Base-by-base conservation (phyloP, 2,113 vertebrate species). In the Rhineura floridana region DNA sequence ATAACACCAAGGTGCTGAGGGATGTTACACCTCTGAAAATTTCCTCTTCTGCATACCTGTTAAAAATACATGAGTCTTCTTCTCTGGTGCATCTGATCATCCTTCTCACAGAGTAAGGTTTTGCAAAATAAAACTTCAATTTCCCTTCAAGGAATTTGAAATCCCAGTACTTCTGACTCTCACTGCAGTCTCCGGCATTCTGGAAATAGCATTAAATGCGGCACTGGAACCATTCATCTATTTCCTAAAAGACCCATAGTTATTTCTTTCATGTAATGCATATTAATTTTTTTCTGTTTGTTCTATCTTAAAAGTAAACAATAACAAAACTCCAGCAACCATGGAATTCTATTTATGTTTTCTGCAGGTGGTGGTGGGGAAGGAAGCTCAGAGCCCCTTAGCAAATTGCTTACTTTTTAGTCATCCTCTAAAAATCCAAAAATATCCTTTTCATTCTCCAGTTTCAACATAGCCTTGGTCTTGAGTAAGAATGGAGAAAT, bases 241-340 rank as follows among this genome's bases (percentile, higher is more conserved):
- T 91, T 88, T 84, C 39, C 52, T 85, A 13, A 83, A 89, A 28
- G 1, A 83, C 84, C 88, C 36, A 85, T 28, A 63, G 42, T 59
- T 80, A 87, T 46, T 79, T 0, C 0, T 83, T 88, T 62, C 85
- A 69, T 0, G 0, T 85, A 91, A 93, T 81, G 84, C 52, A 39
- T 39, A 82, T 88, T 59, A 28, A 59, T 33, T 46, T 55, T 30
- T 88, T 81, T 91, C 23, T 76, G 30, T 3, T 87, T 89, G 19
- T 44, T 8, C 4, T 1, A 10, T 6, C 2, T 81, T n/a, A 81
- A 81, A 11, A 70, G 44, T 21, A 19, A 48, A 30, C 28, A 67
- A 72, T n/a, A 82, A 48, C 11, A 78, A 48, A 6, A 3, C 46
- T 59, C 21, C 55, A 2, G 17, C 48, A 44, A 15, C 25, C 62